These are phyloP conservation scores for Cotesia congregata DNA, from an alignment of 2,888 invertebrate species.

Conservation along the genomic window DNA sequence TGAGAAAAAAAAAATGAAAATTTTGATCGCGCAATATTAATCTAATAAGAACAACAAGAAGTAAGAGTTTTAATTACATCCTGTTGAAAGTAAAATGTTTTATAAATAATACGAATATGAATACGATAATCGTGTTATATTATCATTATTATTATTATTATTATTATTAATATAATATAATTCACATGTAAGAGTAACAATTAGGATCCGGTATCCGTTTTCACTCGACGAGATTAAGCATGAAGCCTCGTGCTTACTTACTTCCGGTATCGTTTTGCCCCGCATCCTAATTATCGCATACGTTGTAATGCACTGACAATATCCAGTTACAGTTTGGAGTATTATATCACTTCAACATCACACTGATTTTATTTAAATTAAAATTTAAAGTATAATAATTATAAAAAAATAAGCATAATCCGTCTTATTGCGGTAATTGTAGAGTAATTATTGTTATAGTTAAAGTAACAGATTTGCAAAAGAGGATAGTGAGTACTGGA, in stretches of 20 bases:
- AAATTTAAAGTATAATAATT: background rate
- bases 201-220: slow-evolving; percentile 46
- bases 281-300: slow-evolving; percentile 48
- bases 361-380: background rate
- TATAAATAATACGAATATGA: background rate
- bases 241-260: slow-evolving; percentile 57
- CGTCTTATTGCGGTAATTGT: no score
- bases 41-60: background rate
- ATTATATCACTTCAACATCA: background rate
- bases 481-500: no score
- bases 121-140: background rate
- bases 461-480: no score
- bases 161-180: slow-evolving; percentile 20
- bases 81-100: slow-evolving; percentile 15
- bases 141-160: no score
- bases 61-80: slow-evolving; percentile 34
- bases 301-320: slow-evolving; percentile 18
- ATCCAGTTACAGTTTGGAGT: background rate
- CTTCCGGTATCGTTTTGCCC: slow-evolving; percentile 60
- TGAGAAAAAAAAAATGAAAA: no score
- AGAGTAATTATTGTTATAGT: no score
- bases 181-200: slow-evolving; percentile 31
- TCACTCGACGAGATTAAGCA: slow-evolving; percentile 40
- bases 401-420: no score
- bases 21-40: background rate